Evolutionary conservation across 2,888 invertebrate species (phyloP).

Genomic region (Dicyrtomina minuta): DNA sequence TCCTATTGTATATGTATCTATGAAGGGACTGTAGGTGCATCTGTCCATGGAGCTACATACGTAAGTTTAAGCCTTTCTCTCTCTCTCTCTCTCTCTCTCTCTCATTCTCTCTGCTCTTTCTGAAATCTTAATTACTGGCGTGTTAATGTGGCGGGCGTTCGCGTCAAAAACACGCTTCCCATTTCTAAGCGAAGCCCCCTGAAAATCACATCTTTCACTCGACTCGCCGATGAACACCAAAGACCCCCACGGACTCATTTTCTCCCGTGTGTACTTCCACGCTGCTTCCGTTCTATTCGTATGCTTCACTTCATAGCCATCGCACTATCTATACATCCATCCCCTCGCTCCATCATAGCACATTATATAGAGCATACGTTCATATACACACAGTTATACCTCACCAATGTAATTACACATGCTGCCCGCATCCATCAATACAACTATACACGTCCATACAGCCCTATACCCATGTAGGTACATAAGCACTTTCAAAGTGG

Average conservation of each 20-base stretch:
- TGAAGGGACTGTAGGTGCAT: background rate
- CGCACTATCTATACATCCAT: no score
- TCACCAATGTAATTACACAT: no score
- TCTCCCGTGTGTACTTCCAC: constrained; percentile 31
- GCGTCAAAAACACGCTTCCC: constrained; percentile 42
- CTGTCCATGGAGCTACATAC: no score
- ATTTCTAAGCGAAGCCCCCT: constrained; percentile 38
- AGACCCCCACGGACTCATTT: constrained; percentile 45
- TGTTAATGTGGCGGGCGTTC: constrained; percentile 46
- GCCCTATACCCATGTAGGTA: background rate
- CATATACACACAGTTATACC: background rate
- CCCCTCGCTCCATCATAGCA: background rate
- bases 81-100: constrained; percentile 30
- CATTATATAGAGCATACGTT: background rate
- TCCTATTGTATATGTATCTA: background rate
- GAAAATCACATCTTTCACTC: constrained; percentile 43
- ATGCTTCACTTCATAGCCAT: constrained; percentile 13
- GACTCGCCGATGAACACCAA: constrained; percentile 30
- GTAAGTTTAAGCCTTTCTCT: constrained; percentile 25
- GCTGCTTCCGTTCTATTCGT: background rate
- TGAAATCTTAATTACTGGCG: constrained; percentile 46
- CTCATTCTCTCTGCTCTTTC: constrained; percentile 28
- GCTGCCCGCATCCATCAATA: background rate
- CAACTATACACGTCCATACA: no score
- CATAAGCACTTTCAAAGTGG: background rate